Conservation (phyloP, 2,797 vertebrate genomes). For the Erpetoichthys calabaricus region DNA sequence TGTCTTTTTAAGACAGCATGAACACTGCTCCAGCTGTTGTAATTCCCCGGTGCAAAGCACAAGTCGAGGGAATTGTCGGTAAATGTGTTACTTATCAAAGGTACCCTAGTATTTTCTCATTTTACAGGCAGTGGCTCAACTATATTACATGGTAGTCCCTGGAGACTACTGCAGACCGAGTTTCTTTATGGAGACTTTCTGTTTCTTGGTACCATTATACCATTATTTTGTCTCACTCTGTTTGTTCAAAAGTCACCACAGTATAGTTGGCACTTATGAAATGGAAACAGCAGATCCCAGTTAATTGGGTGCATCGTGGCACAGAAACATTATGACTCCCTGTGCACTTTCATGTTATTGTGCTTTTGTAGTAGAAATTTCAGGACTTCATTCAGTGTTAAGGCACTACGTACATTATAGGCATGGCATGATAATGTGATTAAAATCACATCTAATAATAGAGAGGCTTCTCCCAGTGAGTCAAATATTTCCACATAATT, state of each 20-base stretch:
- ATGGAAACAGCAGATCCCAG: too few species aligned
- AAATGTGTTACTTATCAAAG: constrained; percentile 11
- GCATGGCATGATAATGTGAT: constrained; percentile 1
- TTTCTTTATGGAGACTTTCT: background rate
- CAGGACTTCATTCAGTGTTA: too few species aligned
- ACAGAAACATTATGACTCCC: too few species aligned
- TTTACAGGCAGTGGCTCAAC: background rate
- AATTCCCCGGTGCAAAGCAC: background rate
- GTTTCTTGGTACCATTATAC: too few species aligned
- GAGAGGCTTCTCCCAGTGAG: background rate
- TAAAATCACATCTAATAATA: constrained; percentile 11
- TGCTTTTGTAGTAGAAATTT: too few species aligned
- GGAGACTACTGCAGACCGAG: background rate
- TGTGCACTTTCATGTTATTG: too few species aligned
- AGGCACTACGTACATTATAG: too few species aligned
- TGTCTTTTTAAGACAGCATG: background rate
- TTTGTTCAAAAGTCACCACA: background rate
- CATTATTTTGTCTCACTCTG: background rate
- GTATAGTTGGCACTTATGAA: background rate
- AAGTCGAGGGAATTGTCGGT: constrained; percentile 1
- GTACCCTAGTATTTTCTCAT: constrained; percentile 3
- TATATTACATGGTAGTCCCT: background rate
- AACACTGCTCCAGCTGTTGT: background rate
- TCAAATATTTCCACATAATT: constrained; percentile 1
- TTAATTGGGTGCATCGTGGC: too few species aligned